These are phyloP conservation scores for Anguilla marmorata DNA, from an alignment of 2,797 vertebrate species.

Conservation along the genomic window DNA sequence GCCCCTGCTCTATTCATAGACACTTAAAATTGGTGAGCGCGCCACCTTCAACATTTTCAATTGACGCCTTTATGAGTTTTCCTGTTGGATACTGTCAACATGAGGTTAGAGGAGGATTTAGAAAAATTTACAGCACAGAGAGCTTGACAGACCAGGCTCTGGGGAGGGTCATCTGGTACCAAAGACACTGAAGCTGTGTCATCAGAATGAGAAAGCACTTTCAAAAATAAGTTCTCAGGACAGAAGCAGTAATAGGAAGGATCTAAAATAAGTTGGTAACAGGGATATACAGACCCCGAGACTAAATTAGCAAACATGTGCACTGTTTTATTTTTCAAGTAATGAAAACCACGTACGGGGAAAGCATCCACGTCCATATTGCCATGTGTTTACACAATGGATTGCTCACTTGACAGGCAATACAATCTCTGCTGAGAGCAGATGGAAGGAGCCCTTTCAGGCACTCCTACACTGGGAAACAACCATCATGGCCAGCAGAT, in stretches of 20 bases:
- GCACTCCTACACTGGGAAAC: background rate
- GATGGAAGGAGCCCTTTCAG: background rate
- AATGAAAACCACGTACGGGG: background rate
- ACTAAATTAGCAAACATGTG: background rate
- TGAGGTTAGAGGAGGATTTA: background rate
- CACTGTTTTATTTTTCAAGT: background rate
- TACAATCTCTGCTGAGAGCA: background rate
- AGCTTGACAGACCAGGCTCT: background rate
- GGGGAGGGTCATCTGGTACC: background rate
- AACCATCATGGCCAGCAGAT: background rate
- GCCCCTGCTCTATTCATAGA: background rate
- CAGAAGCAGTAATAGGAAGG: background rate
- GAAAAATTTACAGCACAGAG: background rate
- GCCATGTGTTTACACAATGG: background rate
- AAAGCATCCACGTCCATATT: background rate
- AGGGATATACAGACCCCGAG: background rate
- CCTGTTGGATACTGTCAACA: background rate
- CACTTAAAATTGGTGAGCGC: background rate
- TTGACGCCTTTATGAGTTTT: background rate
- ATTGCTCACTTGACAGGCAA: background rate
- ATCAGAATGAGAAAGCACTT: background rate
- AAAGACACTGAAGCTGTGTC: background rate
- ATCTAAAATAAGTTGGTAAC: background rate
- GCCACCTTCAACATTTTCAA: background rate
- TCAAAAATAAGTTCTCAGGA: background rate